Evolutionary conservation across 1,140 invertebrate species (phyloP).

Genomic region (Trypoxylus dichotomus): DNA sequence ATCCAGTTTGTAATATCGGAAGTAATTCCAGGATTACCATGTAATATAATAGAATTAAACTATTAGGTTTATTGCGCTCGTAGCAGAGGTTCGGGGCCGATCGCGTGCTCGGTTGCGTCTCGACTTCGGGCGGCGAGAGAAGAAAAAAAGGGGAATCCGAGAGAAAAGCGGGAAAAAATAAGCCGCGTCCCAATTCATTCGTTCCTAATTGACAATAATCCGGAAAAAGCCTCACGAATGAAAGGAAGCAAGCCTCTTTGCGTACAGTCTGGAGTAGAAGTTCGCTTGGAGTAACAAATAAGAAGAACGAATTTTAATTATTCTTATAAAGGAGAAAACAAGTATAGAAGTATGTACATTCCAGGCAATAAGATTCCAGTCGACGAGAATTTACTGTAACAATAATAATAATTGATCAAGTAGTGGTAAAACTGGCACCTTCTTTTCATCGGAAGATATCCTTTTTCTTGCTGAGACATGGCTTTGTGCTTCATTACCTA

Average conservation of each 20-base stretch:
- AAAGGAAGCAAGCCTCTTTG: not conserved
- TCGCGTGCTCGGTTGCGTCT: not conserved
- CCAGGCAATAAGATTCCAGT: no score
- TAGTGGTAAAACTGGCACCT: no score
- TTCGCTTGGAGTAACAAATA: not conserved
- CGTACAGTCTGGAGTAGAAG: not conserved
- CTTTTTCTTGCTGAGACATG: no score
- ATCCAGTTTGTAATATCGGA: constrained; percentile 19
- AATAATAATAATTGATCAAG: no score
- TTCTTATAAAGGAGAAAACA: no score
- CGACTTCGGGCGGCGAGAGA: not conserved
- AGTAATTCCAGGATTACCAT: constrained; percentile 12
- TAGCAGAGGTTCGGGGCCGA: not conserved
- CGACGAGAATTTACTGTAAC: no score
- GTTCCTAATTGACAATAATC: constrained; percentile 20
- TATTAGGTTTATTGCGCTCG: not conserved
- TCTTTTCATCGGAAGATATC: no score
- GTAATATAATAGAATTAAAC: constrained; percentile 25
- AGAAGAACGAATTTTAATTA: no score
- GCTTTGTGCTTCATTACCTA: no score
- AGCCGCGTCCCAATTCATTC: constrained; percentile 17
- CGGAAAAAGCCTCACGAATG: not conserved
- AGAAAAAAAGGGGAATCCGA: not conserved
- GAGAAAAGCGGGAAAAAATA: not conserved
- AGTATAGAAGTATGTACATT: no score